Evolutionary conservation across 1,140 invertebrate species (phyloP), one percentile per base, ranked within the genome.

Genomic region (Apis dorsata): DNA sequence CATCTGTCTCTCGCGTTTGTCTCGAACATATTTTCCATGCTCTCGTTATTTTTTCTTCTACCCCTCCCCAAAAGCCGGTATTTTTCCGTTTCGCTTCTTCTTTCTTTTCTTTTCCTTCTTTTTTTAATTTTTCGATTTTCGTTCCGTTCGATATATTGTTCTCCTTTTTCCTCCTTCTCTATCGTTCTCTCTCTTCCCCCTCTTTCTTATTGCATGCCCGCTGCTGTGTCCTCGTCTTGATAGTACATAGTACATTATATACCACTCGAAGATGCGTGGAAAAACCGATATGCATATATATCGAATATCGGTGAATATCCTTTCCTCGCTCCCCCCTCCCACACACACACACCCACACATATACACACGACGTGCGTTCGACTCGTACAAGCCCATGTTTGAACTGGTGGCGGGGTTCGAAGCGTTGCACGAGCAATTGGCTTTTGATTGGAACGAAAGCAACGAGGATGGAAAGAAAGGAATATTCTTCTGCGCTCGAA

Each of bases 211-310:
- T 91, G 91, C 92, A 92, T 92, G 92, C 68, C 89, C 88, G 84
- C 89, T 87, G 73, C 90, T 89, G 86, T 91, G 89, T 89, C 81
- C 87, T 91, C 84, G 86, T 92, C 88, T 89, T 86, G 62, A 84
- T 88, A 87, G 87, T 91, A 89, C 85, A 88, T 78, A 86, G 34
- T 34, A 44, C 34, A 34, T 44, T 44, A 44, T 44, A 44, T 44
- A 44, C 4, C 89, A 83, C 85, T 85, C 66, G 77, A 83, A 68
- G 83, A 86, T 83, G 83, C 86, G 84, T 78, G 79, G 81, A 84
- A 79, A 49, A 86, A 88, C 73, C 73, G 80, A 89, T 88, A 44
- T 44, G 4, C 34, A 44, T 44, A 34, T 34, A 44, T 44, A 86
- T 85, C 85, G 83, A 76, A 59, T 24, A 80, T 79, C 63, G 72